phyloP scores from a whole-genome alignment of 2,113 vertebrate species.

The Microcebus jonahi region DNA sequence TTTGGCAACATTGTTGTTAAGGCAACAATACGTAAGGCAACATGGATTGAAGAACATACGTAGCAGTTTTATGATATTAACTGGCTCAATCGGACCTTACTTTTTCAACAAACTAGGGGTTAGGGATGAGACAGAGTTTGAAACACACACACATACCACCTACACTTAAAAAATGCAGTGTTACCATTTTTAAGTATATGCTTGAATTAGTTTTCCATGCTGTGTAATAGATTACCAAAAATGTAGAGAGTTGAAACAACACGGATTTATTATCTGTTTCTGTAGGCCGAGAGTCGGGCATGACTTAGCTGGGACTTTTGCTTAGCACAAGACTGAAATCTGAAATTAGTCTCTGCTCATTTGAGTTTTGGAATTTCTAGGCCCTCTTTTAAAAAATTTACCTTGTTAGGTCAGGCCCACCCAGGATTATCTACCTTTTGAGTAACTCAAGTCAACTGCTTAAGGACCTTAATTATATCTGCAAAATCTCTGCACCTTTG shows the following conservation, averaged over 20 bases:
- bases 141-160: background rate
- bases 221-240: background rate
- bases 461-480: background rate
- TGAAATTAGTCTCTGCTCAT: background rate
- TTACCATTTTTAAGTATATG: background rate
- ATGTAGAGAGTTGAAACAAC: background rate
- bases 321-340: background rate
- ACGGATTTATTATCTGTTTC: background rate
- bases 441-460: background rate
- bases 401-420: background rate
- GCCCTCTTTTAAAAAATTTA: background rate
- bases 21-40: background rate
- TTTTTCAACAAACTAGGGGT: background rate
- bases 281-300: background rate
- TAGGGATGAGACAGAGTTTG: background rate
- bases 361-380: background rate
- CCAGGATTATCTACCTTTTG: background rate
- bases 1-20: too few relatives aligned
- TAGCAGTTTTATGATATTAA: background rate
- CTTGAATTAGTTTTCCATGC: background rate
- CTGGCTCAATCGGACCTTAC: background rate
- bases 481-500: background rate
- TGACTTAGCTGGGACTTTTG: background rate
- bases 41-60: background rate
- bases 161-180: background rate